Evolutionary conservation across 2,113 vertebrate species (phyloP), one percentile per base, ranked within the genome.

Genomic region (Rhizomys pruinosus): DNA sequence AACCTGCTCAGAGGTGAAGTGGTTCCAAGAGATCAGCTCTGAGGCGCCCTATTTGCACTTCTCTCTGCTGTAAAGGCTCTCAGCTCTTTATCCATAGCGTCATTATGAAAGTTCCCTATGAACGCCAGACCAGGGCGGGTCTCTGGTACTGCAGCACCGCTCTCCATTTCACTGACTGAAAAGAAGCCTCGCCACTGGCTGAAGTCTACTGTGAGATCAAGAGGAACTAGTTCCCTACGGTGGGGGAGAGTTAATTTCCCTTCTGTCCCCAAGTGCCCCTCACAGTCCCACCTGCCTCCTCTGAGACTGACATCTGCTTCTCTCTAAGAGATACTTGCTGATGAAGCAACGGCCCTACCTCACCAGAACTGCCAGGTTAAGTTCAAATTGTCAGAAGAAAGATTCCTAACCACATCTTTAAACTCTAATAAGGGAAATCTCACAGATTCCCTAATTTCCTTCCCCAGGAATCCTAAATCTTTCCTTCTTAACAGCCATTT

Each of bases 1-100:
- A 97, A 98, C 89, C 87, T 96, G 95, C 95, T 97, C 97, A 96
- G 97, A 97, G 95, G 97, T 97, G 97, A 98, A 98, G 95, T 96
- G 93, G 93, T 93, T 96, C 6, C 0, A 72, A 97, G 96, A 97
- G 96, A 96, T 97, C 96, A 97, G 76, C 96, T 97, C 91, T 96
- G 77, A 96, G 27, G 91, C 76, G 91, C 96, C 95, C 93, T 91
- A 73, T 93, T 97, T 95, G 92, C 94, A 95, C 95, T 96, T 96
- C 79, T 81, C 90, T 97, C 84, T 25, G 63, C 90, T 81, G 94
- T 92, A 96, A 97, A 97, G 97, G 96, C 89, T 90, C 90, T 89
- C 82, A 55, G 11, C 77, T 89, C 82, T 77, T 97, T 97, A 97
- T 96, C 95, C 84, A 87, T 59, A 95, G 84, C 90, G 92, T 97